phyloP scores from a whole-genome alignment of 1,140 invertebrate genomes.

The Pemphigus obesinymphae region DNA sequence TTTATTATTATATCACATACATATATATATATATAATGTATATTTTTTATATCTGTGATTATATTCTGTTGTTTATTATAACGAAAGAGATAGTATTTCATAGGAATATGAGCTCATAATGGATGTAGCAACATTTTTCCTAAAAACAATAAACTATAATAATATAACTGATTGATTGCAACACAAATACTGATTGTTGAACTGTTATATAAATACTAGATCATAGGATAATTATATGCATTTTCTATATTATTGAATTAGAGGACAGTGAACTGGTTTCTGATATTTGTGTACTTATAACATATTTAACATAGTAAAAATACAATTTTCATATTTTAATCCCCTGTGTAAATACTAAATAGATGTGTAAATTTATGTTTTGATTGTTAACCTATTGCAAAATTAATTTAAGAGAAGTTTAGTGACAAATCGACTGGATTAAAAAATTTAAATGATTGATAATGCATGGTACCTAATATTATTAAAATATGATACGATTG shows the following conservation, averaged over 20 bases:
- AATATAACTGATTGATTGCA: not conserved
- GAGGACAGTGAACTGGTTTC: not conserved
- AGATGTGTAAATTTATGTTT: not conserved
- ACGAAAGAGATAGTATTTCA: constrained; percentile 3
- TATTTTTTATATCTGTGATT: too few relatives aligned
- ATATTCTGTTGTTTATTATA: not conserved
- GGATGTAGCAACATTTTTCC: constrained; percentile 5
- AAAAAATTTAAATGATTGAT: not conserved
- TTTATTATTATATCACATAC: not conserved
- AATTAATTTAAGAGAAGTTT: not conserved
- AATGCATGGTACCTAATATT: not conserved
- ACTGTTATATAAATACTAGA: not conserved
- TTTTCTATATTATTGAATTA: not conserved
- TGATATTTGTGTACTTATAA: not conserved
- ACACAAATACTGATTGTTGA: not conserved
- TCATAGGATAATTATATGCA: not conserved
- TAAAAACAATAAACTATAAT: not conserved
- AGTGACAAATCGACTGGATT: not conserved
- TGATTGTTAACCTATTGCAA: constrained; percentile 1
- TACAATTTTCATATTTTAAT: too few relatives aligned
- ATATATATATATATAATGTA: too few relatives aligned
- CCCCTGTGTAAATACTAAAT: too few relatives aligned
- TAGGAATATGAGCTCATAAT: not conserved
- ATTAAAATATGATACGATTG: not conserved
- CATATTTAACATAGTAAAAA: not conserved